Base-by-base conservation (phyloP, 2,113 vertebrate species). In the Eretmochelys imbricata region DNA sequence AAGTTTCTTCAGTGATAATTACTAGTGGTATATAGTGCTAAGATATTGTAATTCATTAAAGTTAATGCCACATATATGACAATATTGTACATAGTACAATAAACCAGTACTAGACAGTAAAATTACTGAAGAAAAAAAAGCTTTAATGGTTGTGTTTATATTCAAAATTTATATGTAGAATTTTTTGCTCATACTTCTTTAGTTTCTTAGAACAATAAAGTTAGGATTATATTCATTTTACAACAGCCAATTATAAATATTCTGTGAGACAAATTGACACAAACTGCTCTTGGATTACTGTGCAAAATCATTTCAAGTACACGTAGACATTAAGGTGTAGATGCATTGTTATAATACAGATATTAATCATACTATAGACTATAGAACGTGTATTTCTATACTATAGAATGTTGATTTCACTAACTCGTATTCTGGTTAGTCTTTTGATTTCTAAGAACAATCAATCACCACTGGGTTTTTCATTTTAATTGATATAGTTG, bases 81-180 rank as follows among this genome's bases (percentile, higher is more conserved):
- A 84, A 6, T 69, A 6, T 76, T 69, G 55, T 69, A 91, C 55
- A 4, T 27, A 1, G 38, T 31, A 59, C 83, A 82, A 75, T 96
- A 91, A 97, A 96, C 97, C 96, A 93, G 93, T 54, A 8, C 1
- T 46, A 95, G 89, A 83, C 86, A 93, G 57, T 93, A 95, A 96
- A 96, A 95, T 89, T 49, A 92, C 89, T 65, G 87, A 89, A 93
- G 94, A 89, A 93, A 97, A 42, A 42, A 94, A 95, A 80, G 59
- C 94, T 94, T 88, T 90, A 93, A 92, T 96, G 85, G 90, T 96
- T 96, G 93, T 95, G 84, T 7, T 92, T 97, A 89, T 92, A 95
- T 96, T 90, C 96, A 96, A 89, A 95, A 95, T 93, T 89, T 69
- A n/a, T 69, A 81, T 81, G 13, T 78, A 0, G 22, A 85, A 42